Evolutionary conservation across 2,888 invertebrate species (phyloP).

Genomic region (Hololepta plana): DNA sequence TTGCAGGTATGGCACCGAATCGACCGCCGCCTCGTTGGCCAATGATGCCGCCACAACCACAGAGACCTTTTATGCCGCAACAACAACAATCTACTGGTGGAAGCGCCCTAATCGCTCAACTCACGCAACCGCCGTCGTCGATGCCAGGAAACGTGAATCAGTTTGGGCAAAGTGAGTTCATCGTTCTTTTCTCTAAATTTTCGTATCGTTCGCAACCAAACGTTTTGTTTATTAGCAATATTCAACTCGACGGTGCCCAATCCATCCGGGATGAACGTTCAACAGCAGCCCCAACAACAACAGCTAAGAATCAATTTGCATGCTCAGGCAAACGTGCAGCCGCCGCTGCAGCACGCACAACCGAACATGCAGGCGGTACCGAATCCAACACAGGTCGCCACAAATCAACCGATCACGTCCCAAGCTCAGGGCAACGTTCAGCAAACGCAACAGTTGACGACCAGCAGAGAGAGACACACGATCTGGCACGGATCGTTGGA

Average conservation of each 20-base stretch:
- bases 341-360: slow-evolving; percentile 23
- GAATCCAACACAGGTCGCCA: neutral
- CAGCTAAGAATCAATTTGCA: slow-evolving; percentile 7
- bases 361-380: slow-evolving; percentile 14
- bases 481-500: slow-evolving; percentile 60
- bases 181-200: too few species aligned
- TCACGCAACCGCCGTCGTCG: slow-evolving; percentile 36
- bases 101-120: slow-evolving; percentile 37
- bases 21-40: slow-evolving; percentile 42
- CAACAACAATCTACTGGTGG: slow-evolving; percentile 23
- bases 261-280: slow-evolving; percentile 17
- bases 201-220: too few species aligned
- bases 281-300: slow-evolving; percentile 22
- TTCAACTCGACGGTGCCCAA: too few species aligned
- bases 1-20: slow-evolving; percentile 15
- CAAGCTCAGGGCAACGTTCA: too few species aligned
- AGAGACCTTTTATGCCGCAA: slow-evolving; percentile 20
- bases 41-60: slow-evolving; percentile 40
- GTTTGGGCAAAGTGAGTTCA: slow-evolving; percentile 30
- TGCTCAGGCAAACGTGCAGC: slow-evolving; percentile 17
- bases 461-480: slow-evolving; percentile 34
- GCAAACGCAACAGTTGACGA: slow-evolving; percentile 23
- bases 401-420: slow-evolving; percentile 9
- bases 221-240: too few species aligned
- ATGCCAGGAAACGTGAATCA: slow-evolving; percentile 28